These are phyloP conservation scores for Boleophthalmus pectinirostris DNA, from an alignment of 2,113 vertebrate species.

Conservation along the genomic window DNA sequence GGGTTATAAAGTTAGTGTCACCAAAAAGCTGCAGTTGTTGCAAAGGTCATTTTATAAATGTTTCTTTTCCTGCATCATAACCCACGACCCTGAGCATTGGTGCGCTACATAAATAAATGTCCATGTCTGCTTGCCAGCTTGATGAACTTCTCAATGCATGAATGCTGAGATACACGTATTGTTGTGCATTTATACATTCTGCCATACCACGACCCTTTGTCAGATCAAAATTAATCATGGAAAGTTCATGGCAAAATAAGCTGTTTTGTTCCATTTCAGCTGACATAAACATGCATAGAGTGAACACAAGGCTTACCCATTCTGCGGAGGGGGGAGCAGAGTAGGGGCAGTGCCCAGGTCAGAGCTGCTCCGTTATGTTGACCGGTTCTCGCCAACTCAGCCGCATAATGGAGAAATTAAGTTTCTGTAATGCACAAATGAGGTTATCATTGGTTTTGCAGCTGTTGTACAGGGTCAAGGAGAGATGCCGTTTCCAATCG, in stretches of 20 bases:
- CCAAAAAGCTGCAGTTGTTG: too few species aligned
- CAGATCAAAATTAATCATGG: slow-evolving; percentile 8
- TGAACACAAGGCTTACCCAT: neutral
- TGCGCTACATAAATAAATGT: neutral
- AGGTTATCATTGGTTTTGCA: slow-evolving; percentile 72
- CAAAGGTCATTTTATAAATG: slow-evolving; percentile 2
- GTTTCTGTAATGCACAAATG: slow-evolving; percentile 66
- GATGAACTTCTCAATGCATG: neutral
- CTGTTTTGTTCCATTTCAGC: neutral
- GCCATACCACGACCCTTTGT: slow-evolving; percentile 1
- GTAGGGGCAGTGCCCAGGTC: slow-evolving; percentile 37
- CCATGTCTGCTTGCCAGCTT: neutral
- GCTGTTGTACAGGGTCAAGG: slow-evolving; percentile 66
- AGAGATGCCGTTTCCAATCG: slow-evolving; percentile 66
- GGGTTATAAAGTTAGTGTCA: too few species aligned
- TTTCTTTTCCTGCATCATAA: neutral
- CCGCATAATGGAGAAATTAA: slow-evolving; percentile 64
- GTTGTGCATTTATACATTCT: slow-evolving; percentile 16
- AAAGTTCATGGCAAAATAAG: slow-evolving; percentile 29
- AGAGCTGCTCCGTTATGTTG: slow-evolving; percentile 41
- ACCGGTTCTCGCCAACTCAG: slow-evolving; percentile 42
- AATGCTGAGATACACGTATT: slow-evolving; percentile 4
- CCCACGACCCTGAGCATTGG: neutral
- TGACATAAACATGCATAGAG: slow-evolving; percentile 26
- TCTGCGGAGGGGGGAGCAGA: neutral